A percentile compares a stretch with the other conserved stretches of the same genome.
Evolutionary conservation across 1,140 invertebrate genomes (phyloP).

Genomic region (Hypsibius dujardini): DNA sequence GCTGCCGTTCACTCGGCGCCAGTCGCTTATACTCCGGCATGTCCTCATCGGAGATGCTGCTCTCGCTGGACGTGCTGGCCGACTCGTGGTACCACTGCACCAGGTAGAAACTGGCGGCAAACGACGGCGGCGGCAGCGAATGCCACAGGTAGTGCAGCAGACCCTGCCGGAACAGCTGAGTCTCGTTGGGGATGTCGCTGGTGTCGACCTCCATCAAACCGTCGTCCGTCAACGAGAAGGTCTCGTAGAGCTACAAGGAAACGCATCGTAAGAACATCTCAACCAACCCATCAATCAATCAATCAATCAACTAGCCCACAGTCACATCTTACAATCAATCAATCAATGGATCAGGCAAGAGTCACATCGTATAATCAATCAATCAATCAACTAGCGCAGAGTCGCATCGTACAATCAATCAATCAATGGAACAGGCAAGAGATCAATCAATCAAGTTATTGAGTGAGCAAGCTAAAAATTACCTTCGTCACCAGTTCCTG

Average conservation of each 20-base stretch:
- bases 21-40: slow-evolving; percentile 23
- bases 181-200: slow-evolving; percentile 45
- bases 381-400: too few species aligned
- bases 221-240: background rate
- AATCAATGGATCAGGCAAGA: too few species aligned
- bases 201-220: background rate
- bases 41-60: slow-evolving; percentile 28
- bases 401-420: too few species aligned
- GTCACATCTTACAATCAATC: too few species aligned
- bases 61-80: slow-evolving; percentile 50
- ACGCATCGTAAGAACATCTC: background rate
- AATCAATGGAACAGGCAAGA: too few species aligned
- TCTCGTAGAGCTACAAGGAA: background rate
- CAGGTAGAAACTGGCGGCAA: slow-evolving; percentile 64
- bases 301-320: too few species aligned
- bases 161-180: slow-evolving; percentile 71
- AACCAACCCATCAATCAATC: too few species aligned
- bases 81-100: slow-evolving; percentile 91
- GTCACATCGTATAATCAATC: too few species aligned
- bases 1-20: slow-evolving; percentile 29
- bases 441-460: too few species aligned
- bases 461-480: too few species aligned
- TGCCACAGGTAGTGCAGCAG: slow-evolving; percentile 85
- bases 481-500: slow-evolving; percentile 15
- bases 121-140: slow-evolving; percentile 70